Evolutionary conservation across 2,113 vertebrate genomes (phyloP), one percentile per base, ranked within the genome.

Genomic region (Gavialis gangeticus): DNA sequence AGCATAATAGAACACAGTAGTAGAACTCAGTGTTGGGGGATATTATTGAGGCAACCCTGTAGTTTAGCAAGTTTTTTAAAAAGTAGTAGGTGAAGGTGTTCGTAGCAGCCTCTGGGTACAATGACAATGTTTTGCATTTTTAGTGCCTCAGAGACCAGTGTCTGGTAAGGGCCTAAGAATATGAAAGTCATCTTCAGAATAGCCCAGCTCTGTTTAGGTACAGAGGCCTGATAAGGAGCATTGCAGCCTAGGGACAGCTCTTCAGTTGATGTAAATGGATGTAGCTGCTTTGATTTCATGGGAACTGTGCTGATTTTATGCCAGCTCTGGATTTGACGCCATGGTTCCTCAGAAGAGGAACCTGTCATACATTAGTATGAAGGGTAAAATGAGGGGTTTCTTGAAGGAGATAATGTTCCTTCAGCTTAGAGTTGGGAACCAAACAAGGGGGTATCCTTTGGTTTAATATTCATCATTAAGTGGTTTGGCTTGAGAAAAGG

Each of bases 1-100:
- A 62, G 62, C 92, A 25, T 46, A 46, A 46, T 10, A 89, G 60
- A n/a, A 18, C 67, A 82, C 81, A 63, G 88, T 81, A 88, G 82
- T 79, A 80, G 37, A 67, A 83, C 87, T 75, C 75, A 82, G 64
- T 95, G 88, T 77, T 92, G 92, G 87, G 93, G 91, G 87, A 56
- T 87, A 22, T 89, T 12, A 1, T 60, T 69, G 37, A 83, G 59
- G 10, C 92, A 87, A 57, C 28, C 0, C 0, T 63, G 67, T 69
- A 63, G n/a, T 1, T 86, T 78, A 59, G 81, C 46, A 46, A 3
- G 6, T 46, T 46, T 46, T 46, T 46, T 46, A 46, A 46, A 46
- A 46, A 46, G 46, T 46, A 46, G 46, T 46, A 46, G 46, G 46
- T 46, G 46, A 46, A 46, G 46, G 46, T 46, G 46, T 46, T 46